Percentiles rank a stretch among this genome's conserved stretches.
Evolutionary conservation across 2,888 invertebrate species (phyloP).

Genomic region (Camptogramma bilineatum): DNA sequence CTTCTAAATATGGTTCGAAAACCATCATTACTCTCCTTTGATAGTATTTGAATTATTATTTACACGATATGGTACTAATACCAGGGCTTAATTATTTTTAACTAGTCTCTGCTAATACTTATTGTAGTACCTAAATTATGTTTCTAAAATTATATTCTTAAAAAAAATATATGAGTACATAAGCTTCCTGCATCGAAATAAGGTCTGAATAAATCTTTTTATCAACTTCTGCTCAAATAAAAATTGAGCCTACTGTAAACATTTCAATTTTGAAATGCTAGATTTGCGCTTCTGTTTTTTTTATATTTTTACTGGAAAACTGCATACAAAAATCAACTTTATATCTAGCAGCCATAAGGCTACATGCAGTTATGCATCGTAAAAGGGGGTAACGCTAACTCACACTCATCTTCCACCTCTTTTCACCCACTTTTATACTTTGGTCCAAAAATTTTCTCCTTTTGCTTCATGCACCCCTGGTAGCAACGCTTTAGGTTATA

Average conservation of each 20-base stretch:
- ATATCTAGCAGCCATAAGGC: not conserved
- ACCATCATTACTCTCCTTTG: too few relatives aligned
- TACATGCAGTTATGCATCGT: slow-evolving; percentile 8
- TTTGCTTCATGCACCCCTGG: slow-evolving; percentile 13
- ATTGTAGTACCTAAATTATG: too few relatives aligned
- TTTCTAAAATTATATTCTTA: too few relatives aligned
- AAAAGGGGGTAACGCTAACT: slow-evolving; percentile 1
- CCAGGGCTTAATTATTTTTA: too few relatives aligned
- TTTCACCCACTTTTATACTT: slow-evolving; percentile 3
- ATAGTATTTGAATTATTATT: too few relatives aligned
- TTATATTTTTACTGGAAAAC: slow-evolving; percentile 2
- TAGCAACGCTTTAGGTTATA: slow-evolving; percentile 16
- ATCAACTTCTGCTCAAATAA: not conserved
- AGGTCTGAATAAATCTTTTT: not conserved
- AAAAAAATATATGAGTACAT: too few relatives aligned
- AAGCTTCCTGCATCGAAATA: not conserved
- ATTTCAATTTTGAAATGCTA: not conserved
- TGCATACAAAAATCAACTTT: slow-evolving; percentile 4
- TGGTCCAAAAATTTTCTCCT: not conserved
- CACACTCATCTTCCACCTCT: slow-evolving; percentile 6
- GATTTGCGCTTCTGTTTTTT: not conserved
- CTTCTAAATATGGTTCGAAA: too few relatives aligned
- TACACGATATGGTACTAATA: too few relatives aligned
- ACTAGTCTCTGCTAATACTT: too few relatives aligned
- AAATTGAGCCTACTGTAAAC: not conserved